Conservation (phyloP, 2,888 invertebrate species). For the Clusia tigrina region DNA sequence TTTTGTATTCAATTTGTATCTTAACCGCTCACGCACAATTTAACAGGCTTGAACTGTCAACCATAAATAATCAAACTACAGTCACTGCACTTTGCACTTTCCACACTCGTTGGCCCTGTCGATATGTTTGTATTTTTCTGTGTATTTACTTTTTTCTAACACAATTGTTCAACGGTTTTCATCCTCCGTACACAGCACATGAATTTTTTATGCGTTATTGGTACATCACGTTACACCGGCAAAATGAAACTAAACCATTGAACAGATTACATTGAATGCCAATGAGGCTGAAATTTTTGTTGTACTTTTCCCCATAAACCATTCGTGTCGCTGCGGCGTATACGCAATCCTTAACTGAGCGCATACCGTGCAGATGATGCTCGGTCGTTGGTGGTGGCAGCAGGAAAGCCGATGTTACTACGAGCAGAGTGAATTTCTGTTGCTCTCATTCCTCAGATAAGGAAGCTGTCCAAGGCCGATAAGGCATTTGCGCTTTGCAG, state of each 20-base stretch:
- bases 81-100: slow-evolving; percentile 19
- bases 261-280: slow-evolving; percentile 28
- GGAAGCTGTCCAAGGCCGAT: background rate
- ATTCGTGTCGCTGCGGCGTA: slow-evolving; percentile 34
- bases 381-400: background rate
- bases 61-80: too few relatives aligned
- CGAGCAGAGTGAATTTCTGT: too few relatives aligned
- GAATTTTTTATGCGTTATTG: slow-evolving; percentile 34
- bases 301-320: background rate
- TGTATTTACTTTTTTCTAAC: slow-evolving; percentile 10
- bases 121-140: slow-evolving; percentile 25
- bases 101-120: slow-evolving; percentile 24
- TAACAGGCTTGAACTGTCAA: too few relatives aligned
- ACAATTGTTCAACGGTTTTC: background rate
- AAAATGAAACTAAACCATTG: slow-evolving; percentile 48
- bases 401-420: background rate
- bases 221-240: slow-evolving; percentile 48
- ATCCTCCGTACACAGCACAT: background rate
- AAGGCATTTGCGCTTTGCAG: slow-evolving; percentile 6
- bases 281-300: slow-evolving; percentile 23
- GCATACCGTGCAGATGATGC: background rate
- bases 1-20: too few relatives aligned
- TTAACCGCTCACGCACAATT: too few relatives aligned
- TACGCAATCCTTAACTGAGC: slow-evolving; percentile 35
- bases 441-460: background rate